These are phyloP conservation scores for Cydia amplana DNA, from an alignment of 1,140 invertebrate genomes.

Conservation along the genomic window DNA sequence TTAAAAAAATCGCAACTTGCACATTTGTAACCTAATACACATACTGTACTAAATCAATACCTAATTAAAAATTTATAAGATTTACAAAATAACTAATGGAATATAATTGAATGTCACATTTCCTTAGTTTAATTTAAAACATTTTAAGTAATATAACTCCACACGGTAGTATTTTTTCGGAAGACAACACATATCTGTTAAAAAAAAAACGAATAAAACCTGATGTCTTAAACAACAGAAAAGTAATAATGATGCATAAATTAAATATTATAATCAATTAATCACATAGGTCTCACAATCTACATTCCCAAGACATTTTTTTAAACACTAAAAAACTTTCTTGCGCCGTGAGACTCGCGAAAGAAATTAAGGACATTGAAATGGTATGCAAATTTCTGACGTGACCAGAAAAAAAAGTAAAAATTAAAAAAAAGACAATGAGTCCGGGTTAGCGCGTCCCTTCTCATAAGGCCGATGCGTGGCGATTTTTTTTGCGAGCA, in stretches of 20 bases:
- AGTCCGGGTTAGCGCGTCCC: slow-evolving; percentile 32
- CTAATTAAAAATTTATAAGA: too few species aligned
- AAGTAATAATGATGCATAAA: slow-evolving; percentile 25
- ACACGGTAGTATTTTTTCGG: too few species aligned
- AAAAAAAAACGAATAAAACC: background rate
- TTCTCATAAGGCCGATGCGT: slow-evolving; percentile 37
- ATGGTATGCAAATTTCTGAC: slow-evolving; percentile 57
- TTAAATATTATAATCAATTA: slow-evolving; percentile 31
- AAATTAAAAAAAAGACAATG: slow-evolving; percentile 54
- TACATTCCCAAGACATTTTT: slow-evolving; percentile 34
- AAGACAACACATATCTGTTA: background rate
- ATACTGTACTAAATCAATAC: too few species aligned
- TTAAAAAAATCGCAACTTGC: too few species aligned
- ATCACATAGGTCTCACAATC: slow-evolving; percentile 18
- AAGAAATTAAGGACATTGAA: slow-evolving; percentile 61
- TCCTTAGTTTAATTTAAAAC: too few species aligned
- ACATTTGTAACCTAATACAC: too few species aligned
- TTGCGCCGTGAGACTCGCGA: slow-evolving; percentile 59
- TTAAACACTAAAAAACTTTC: slow-evolving; percentile 43
- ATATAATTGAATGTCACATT: too few species aligned
- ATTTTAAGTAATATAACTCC: too few species aligned
- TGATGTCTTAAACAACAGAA: background rate
- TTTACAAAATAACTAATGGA: too few species aligned
- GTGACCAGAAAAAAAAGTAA: slow-evolving; percentile 63
- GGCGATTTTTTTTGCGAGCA: slow-evolving; percentile 66